phyloP scores from a whole-genome alignment of 2,888 invertebrate species.

The Drosophila kambysellisi region DNA sequence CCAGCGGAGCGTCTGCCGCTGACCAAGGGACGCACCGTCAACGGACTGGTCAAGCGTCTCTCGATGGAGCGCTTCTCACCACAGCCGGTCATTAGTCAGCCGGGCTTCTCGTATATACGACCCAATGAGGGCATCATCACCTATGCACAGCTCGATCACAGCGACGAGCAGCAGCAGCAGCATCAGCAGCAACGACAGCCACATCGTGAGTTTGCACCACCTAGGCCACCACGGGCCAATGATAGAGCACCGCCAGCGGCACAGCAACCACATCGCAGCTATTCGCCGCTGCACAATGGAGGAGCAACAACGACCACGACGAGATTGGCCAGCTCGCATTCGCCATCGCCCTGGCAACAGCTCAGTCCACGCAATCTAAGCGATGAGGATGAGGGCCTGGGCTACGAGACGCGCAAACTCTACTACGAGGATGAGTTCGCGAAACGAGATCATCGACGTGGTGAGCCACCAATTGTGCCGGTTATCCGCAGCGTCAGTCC shows the following conservation, averaged over 20 bases:
- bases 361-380: constrained; percentile 86
- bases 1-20: constrained; percentile 89
- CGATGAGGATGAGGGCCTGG: constrained; percentile 93
- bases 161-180: constrained; percentile 66
- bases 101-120: constrained; percentile 92
- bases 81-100: constrained; percentile 90
- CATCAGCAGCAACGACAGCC: constrained; percentile 59
- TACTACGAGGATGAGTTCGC: constrained; percentile 84
- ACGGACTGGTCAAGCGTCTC: constrained; percentile 91
- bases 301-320: constrained; percentile 72
- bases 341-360: constrained; percentile 84
- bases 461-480: constrained; percentile 88
- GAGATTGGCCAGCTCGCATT: constrained; percentile 77
- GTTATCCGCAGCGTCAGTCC: constrained; percentile 87
- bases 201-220: constrained; percentile 54
- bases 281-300: constrained; percentile 52
- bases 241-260: constrained; percentile 38
- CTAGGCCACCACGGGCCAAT: constrained; percentile 54
- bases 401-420: constrained; percentile 87
- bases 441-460: constrained; percentile 55
- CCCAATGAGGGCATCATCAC: constrained; percentile 89
- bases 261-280: constrained; percentile 61
- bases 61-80: constrained; percentile 90
- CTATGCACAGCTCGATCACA: constrained; percentile 89
- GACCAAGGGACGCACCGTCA: constrained; percentile 90